Base-by-base conservation (phyloP, 2,888 invertebrate species). In the Ypsolopha scabrella region DNA sequence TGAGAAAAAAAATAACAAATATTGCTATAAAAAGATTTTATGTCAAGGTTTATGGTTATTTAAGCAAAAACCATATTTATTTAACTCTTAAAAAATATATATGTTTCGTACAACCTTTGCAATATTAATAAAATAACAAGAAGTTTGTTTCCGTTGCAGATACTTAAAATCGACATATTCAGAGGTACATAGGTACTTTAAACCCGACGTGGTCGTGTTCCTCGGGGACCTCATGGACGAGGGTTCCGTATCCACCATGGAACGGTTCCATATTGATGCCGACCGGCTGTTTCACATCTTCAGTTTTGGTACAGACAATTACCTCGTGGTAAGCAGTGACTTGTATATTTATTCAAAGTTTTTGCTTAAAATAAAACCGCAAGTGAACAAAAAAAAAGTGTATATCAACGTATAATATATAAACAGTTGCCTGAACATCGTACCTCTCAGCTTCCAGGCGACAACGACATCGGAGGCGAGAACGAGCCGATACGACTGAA, bases 381-480 rank as follows among this genome's bases (percentile, higher is more conserved):
- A n/a, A n/a, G n/a, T n/a, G n/a, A n/a, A n/a, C n/a, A n/a, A n/a
- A n/a, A n/a, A n/a, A n/a, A n/a, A n/a, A n/a, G n/a, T n/a, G n/a
- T n/a, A n/a, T n/a, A n/a, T n/a, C n/a, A n/a, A n/a, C 4, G 24
- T 24, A 24, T 24, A 24, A 24, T 3, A 24, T 24, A 24, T 3
- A 24, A 24, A 24, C 4, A 24, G 24, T 24, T 24, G 24, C 4
- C 24, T 4, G 4, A 24, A 24, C 24, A 24, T 24, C 24, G 2
- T 24, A 24, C 24, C 24, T 24, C 24, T 2, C 24, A 93, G 88
- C 76, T 98, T 56, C 95, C 98, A 14, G 99, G 99, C 6, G 99
- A 99, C 73, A 99, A 99, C 78, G 99, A 99, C 70, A 95, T 99
- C 53, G 99, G 98, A 7, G 98, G 99, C 10, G 98, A 99, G 79